A percentile compares a stretch with the other conserved stretches of the same genome.
Evolutionary conservation across 2,888 invertebrate genomes (phyloP).

Genomic region (Plagiodera versicolora): DNA sequence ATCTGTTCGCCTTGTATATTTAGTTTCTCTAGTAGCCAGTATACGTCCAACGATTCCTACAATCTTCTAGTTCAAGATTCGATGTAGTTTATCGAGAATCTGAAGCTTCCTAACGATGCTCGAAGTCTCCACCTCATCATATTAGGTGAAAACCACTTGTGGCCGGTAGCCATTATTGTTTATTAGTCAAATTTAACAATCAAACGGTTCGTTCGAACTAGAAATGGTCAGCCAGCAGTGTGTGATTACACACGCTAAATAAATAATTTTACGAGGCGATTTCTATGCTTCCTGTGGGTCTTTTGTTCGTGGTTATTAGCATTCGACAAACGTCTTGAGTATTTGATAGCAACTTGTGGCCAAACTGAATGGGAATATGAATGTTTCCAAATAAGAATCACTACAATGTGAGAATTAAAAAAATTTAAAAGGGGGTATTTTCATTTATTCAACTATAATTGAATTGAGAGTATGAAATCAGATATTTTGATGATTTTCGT

Average conservation of each 20-base stretch:
- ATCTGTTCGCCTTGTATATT: no score
- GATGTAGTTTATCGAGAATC: neutral
- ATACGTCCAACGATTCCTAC: neutral
- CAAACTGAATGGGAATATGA: no score
- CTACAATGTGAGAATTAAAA: no score
- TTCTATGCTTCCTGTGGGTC: neutral
- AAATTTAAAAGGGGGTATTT: no score
- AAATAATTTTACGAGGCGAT: constrained; percentile 1
- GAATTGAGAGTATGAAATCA: no score
- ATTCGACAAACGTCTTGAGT: neutral
- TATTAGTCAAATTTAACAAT: neutral
- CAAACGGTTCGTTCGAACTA: neutral
- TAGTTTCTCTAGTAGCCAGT: neutral
- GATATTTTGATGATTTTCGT: no score
- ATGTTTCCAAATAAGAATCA: no score
- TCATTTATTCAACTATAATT: no score
- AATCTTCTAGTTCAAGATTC: neutral
- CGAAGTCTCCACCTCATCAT: neutral
- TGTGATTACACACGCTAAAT: neutral
- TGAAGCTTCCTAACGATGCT: neutral
- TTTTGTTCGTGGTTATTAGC: neutral
- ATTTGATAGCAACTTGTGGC: no score
- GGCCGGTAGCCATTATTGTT: neutral
- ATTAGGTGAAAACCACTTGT: neutral
- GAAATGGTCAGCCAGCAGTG: neutral